Base-by-base conservation (phyloP, 2,797 vertebrate genomes). In the Hydrophis major region DNA sequence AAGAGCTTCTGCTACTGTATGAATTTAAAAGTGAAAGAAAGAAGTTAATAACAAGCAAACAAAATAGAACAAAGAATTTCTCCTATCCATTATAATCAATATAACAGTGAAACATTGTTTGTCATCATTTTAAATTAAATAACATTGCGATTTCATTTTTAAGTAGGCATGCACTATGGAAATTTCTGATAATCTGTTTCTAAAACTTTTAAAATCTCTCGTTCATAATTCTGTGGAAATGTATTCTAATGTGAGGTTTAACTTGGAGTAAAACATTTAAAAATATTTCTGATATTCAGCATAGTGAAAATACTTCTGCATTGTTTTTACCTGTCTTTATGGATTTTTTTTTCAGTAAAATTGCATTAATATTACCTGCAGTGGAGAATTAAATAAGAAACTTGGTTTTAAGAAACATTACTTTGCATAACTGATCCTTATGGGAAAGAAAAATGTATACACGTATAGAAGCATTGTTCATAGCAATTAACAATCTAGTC, bases 1-100 rank as follows among this genome's bases (percentile, higher is more conserved):
- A 95, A 94, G 95, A 94, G 93, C 93, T 94, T 94, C 94, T 95
- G 95, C 91, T 92, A 95, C 91, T 96, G 92, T 96, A 90, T 95
- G 93, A 96, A 94, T 93, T 89, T 94, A 32, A 94, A 96, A 93
- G 87, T 50, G 55, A 50, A 12, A 50, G 53, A 28, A 32, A 56
- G 18, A 42, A 83, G 8, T 83, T 83, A 83, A 25, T 83, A 83
- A 12, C 20, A 83, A 83, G 74, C 74, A 83, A 83, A 42, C 20
- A 42, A 83, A 83, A 83, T 5, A 42, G 74, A 83, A 83, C 20
- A 47, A 22, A 83, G 8, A 83, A 12, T 25, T 47, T 11, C 1
- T 83, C 74, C 74, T 47, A 47, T 47, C 8, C 20, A 12, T 83
- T 47, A 83, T 83, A 83, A 47, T 22, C 74, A 83, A 25, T 7